Evolutionary conservation across 1,140 invertebrate genomes (phyloP), one percentile per base, ranked within the genome.

Genomic region (Portunus trituberculatus): DNA sequence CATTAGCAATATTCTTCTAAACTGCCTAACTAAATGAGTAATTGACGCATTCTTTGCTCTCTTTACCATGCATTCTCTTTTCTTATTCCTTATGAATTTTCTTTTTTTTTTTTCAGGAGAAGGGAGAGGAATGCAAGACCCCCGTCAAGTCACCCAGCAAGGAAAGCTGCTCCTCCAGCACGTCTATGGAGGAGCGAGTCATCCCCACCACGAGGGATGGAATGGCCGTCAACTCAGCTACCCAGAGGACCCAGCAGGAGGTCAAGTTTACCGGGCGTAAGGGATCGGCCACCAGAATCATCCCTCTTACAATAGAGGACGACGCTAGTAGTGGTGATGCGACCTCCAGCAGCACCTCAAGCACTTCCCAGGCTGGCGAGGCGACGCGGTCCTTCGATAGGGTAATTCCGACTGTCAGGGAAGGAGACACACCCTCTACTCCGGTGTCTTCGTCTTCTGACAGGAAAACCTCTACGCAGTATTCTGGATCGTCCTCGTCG

Each of bases 261-360:
- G 25, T 32, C 45, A 14, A 46, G 46, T 83, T 67, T 8, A 45
- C 83, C 10, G 31, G 86, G 6, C 94, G 94, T 59, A 92, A 86
- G n/a, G 84, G 91, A 25, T 95, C 94, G n/a, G 52, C 25, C 29
- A 92, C 82, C 7, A 95, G 94, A 86, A 88, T 95, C 29, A 92
- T 95, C 76, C 94, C 94, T 28, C 91, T 95, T 8, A 95, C 59
- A n/a, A 16, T 95, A 16, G 94, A 95, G 25, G 94, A 86, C 10
- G 94, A 95, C 20, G 39, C 76, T 84, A n/a, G 20, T 12, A 46
- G 45, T 32, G n/a, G 6, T 29, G 32, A 39, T 29, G 25, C 32
- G 31, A 7, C 67, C 67, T 76, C 67, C 20, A n/a, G 12, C 67
- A n/a, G 20, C 67, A 25, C 67, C 67, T 76, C 67, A 8, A 7